Evolutionary conservation across 2,888 invertebrate genomes (phyloP).

Genomic region (Plebejus melissa): DNA sequence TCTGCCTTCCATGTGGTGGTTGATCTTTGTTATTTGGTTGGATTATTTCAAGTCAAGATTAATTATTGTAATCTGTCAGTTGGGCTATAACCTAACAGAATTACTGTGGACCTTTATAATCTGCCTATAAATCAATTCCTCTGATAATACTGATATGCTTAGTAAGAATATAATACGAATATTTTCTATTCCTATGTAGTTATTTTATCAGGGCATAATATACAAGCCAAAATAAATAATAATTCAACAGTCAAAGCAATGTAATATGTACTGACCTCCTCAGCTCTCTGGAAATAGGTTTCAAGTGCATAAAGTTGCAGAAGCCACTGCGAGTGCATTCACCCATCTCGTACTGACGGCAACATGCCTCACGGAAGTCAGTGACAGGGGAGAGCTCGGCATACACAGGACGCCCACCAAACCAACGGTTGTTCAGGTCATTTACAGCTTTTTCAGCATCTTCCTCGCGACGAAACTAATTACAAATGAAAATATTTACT

Average conservation of each 20-base stretch:
- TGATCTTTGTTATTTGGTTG: too few relatives aligned
- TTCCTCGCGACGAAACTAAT: conserved; percentile 95
- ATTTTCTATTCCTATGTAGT: too few relatives aligned
- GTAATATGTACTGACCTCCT: conserved; percentile 80
- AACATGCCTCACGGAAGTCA: conserved; percentile 99
- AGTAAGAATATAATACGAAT: background rate
- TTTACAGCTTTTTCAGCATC: conserved; percentile 98
- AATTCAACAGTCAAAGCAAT: background rate
- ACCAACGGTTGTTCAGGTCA: conserved; percentile 99
- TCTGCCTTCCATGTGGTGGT: too few relatives aligned
- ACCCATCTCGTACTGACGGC: conserved; percentile 99
- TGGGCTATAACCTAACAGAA: too few relatives aligned
- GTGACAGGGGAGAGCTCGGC: conserved; percentile 99
- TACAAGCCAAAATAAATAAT: too few relatives aligned
- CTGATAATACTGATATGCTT: background rate
- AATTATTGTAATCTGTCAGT: too few relatives aligned
- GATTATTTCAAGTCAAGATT: too few relatives aligned
- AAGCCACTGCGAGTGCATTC: conserved; percentile 99
- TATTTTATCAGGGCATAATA: too few relatives aligned
- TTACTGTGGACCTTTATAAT: too few relatives aligned
- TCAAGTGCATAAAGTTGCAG: conserved; percentile 99
- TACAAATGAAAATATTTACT: conserved; percentile 7
- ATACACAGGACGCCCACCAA: conserved; percentile 98
- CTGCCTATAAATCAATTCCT: background rate
- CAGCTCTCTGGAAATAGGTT: conserved; percentile 97